Evolutionary conservation across 2,888 invertebrate genomes (phyloP).

Genomic region (Parapristionchus giblindavisi): DNA sequence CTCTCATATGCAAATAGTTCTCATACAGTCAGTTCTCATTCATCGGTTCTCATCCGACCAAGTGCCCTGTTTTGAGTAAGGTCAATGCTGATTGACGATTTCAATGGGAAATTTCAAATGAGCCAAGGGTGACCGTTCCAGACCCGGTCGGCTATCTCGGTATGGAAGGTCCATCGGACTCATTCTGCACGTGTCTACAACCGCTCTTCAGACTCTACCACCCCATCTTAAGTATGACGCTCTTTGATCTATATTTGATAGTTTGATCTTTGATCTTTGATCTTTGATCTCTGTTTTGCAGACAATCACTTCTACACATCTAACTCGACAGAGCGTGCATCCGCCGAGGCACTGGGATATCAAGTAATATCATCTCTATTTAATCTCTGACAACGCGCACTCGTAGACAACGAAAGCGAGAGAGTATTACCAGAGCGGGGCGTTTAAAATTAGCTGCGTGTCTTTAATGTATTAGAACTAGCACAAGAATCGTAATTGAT

Average conservation of each 20-base stretch:
- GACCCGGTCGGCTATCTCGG: conserved; percentile 37
- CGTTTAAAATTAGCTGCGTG: too few species aligned
- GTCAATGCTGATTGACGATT: too few species aligned
- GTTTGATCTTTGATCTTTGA: not conserved
- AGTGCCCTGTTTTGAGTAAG: too few species aligned
- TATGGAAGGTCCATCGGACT: conserved; percentile 29
- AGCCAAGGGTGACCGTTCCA: conserved; percentile 2
- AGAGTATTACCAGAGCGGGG: too few species aligned
- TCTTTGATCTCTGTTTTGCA: conserved; percentile 22
- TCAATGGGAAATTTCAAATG: too few species aligned
- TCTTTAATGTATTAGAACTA: too few species aligned
- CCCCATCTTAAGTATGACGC: conserved; percentile 9
- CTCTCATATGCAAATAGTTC: too few species aligned
- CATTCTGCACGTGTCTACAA: conserved; percentile 4
- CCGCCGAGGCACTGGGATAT: conserved; percentile 43
- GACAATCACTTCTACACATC: conserved; percentile 57
- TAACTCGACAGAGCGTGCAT: conserved; percentile 46
- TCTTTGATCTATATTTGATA: too few species aligned
- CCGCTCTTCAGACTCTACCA: conserved; percentile 27
- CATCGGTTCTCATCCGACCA: too few species aligned
- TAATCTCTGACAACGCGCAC: not conserved
- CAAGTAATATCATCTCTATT: not conserved
- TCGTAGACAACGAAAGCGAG: too few species aligned
- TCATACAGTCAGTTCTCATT: too few species aligned
- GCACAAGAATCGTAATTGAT: too few species aligned